These are phyloP conservation scores for Micrasema longulum DNA, from an alignment of 1,140 invertebrate genomes.

Conservation along the genomic window DNA sequence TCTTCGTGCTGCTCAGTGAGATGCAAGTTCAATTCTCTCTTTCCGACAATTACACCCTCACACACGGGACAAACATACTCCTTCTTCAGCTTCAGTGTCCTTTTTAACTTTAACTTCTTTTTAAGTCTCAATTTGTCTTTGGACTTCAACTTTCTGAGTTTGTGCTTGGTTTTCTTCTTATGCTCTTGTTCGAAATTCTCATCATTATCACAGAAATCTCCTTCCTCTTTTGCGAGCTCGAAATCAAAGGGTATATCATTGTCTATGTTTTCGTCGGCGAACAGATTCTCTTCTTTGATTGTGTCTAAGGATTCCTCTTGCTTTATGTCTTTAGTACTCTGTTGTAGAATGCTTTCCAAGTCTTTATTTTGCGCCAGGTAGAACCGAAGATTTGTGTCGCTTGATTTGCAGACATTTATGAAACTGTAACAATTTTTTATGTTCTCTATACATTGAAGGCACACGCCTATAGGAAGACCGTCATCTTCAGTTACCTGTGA, in stretches of 20 bases:
- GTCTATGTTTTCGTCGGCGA: neutral
- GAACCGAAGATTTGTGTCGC: conserved; percentile 23
- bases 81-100: conserved; percentile 27
- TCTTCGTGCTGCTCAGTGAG: conserved; percentile 43
- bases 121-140: conserved; percentile 25
- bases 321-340: neutral
- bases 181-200: neutral
- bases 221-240: neutral
- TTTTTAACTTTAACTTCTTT: neutral
- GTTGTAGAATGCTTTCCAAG: conserved; percentile 7
- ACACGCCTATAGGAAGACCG: conserved; percentile 27
- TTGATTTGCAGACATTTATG: conserved; percentile 39
- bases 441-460: conserved; percentile 28
- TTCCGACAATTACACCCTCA: conserved; percentile 26
- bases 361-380: conserved; percentile 19
- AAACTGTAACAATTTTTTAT: conserved; percentile 41
- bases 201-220: conserved; percentile 5
- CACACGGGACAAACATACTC: conserved; percentile 43
- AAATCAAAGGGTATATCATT: neutral
- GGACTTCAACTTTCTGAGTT: conserved; percentile 24
- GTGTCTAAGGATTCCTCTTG: conserved; percentile 3
- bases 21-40: conserved; percentile 34
- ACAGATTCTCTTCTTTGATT: conserved; percentile 28
- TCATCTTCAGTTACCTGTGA: conserved; percentile 31
- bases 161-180: conserved; percentile 25